Base-by-base conservation (phyloP, 1,140 invertebrate genomes). In the Bilobella aurantiaca region DNA sequence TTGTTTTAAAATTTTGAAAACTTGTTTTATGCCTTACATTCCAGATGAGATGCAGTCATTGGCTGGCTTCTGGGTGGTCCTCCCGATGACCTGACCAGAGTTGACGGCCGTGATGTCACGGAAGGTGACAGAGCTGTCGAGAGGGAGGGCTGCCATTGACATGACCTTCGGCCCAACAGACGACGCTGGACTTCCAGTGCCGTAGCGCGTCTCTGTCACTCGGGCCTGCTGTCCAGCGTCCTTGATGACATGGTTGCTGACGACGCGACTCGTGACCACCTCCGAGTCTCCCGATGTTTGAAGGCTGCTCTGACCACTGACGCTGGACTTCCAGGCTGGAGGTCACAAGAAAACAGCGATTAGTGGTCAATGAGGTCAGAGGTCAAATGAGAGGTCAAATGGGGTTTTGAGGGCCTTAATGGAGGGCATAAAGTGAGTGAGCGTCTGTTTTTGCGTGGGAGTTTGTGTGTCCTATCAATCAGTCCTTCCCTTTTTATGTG, bases 21-120 rank as follows among this genome's bases (percentile, higher is more conserved):
- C 8, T 42, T 18, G n/a, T n/a, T n/a, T 12, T 12, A 47, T 61
- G 8, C 27, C 57, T 56, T 62, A 71, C 70, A 57, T 69, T 56
- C 68, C 70, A 58, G 65, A 64, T 0, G 70, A 71, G 34, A 64
- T 49, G 49, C 70, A 71, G 47, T 69, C 70, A 49, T 66, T 62
- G 1, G 66, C 16, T 31, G 61, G 53, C n/a, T 67, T 53, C 28
- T 18, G 31, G 23, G 57, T 25, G 23, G 49, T 12, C 21, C 25
- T 53, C 49, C 31, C 57, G 2, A 12, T 59, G 34, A 2, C 25
- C 42, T 18, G 21, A n/a, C 12, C 30, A 46, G 5, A 23, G 42
- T 37, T 25, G 5, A 23, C 29, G 5, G 31, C 23, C 3, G 25
- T 56, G 5, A 53, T 31, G 32, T 65, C 67, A 29, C 64, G 25